A percentile compares a stretch with the other conserved stretches of the same genome.
phyloP scores from a whole-genome alignment of 2,888 invertebrate species.

The Ochropleura plecta region DNA sequence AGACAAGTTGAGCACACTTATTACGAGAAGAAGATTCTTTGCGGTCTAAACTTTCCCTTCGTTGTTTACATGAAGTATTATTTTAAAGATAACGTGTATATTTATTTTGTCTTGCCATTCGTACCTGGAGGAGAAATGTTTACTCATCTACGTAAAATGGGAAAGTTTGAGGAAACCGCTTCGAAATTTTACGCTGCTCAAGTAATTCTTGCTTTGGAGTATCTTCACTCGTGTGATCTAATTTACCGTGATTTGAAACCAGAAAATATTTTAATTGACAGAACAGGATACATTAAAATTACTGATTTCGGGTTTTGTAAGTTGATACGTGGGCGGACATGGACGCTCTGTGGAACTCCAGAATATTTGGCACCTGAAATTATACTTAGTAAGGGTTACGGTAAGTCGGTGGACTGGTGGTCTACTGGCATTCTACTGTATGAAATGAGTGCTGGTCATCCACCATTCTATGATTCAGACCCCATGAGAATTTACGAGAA shows the following conservation, averaged over 20 bases:
- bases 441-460: slow-evolving; percentile 97
- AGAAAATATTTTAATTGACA: slow-evolving; percentile 96
- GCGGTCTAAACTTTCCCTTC: slow-evolving; percentile 96
- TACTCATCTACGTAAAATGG: slow-evolving; percentile 92
- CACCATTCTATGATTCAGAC: slow-evolving; percentile 98
- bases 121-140: slow-evolving; percentile 97
- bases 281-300: slow-evolving; percentile 94
- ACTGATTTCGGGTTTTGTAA: slow-evolving; percentile 99
- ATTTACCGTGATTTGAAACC: slow-evolving; percentile 98
- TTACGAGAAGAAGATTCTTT: slow-evolving; percentile 97
- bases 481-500: slow-evolving; percentile 98
- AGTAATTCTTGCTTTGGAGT: slow-evolving; percentile 97
- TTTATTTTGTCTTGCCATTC: slow-evolving; percentile 96
- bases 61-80: slow-evolving; percentile 95
- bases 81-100: slow-evolving; percentile 96
- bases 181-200: slow-evolving; percentile 97
- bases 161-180: slow-evolving; percentile 93
- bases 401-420: slow-evolving; percentile 99
- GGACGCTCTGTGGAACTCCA: slow-evolving; percentile 98
- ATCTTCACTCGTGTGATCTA: slow-evolving; percentile 96
- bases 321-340: slow-evolving; percentile 93
- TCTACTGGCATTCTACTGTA: slow-evolving; percentile 96
- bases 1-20: slow-evolving; percentile 97
- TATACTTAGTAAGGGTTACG: slow-evolving; percentile 97
- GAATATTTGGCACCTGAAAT: slow-evolving; percentile 99